Evolutionary conservation across 2,888 invertebrate species (phyloP).

Genomic region (Diloba caeruleocephala): DNA sequence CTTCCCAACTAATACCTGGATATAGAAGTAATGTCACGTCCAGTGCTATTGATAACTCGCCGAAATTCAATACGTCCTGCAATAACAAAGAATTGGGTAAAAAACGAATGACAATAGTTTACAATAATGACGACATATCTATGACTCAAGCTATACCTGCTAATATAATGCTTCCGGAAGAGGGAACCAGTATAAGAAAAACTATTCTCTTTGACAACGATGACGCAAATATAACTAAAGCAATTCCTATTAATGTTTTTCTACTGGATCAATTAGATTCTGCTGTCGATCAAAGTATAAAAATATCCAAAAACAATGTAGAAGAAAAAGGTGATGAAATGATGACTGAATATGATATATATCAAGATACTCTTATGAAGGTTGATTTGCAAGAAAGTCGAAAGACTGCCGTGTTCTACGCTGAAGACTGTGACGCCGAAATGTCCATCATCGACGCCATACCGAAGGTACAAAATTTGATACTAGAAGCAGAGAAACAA

Average conservation of each 20-base stretch:
- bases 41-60: neutral
- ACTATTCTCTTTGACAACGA: conserved; percentile 39
- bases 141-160: conserved; percentile 52
- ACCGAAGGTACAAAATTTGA: conserved; percentile 5
- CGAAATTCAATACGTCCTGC: neutral
- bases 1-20: conserved; percentile 11
- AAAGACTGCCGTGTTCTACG: neutral
- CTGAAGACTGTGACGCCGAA: conserved; percentile 1
- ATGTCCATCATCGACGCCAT: conserved; percentile 14
- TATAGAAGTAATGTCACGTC: conserved; percentile 5
- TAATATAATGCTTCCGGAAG: conserved; percentile 33
- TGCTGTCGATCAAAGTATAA: neutral
- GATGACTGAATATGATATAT: conserved; percentile 7
- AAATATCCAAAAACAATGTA: neutral
- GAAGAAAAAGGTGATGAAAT: conserved; percentile 5
- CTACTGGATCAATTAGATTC: conserved; percentile 32
- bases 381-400: neutral
- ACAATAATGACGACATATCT: conserved; percentile 32
- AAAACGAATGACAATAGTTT: conserved; percentile 22
- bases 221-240: conserved; percentile 30
- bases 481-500: conserved; percentile 11
- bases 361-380: neutral
- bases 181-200: conserved; percentile 15
- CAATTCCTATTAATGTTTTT: conserved; percentile 35
- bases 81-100: neutral